Conservation (phyloP, 2,888 invertebrate species). For the Neocrepidodera transversa region DNA sequence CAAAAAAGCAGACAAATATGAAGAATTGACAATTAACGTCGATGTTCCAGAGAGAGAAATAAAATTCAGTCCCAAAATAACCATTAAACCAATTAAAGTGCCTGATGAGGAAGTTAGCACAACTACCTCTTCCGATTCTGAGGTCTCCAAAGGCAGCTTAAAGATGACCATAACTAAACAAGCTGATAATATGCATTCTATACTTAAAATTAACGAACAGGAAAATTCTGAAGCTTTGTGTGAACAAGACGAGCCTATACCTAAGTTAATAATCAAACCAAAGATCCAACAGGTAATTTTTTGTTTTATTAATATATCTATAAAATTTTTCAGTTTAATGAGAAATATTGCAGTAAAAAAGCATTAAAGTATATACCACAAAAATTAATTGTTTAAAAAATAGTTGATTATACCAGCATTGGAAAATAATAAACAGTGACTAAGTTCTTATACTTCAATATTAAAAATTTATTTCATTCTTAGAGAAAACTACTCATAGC, state of each 20-base stretch:
- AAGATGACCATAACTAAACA: conserved; percentile 60
- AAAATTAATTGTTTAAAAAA: no score
- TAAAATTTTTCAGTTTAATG: no score
- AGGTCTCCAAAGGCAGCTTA: conserved; percentile 50
- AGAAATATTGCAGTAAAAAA: no score
- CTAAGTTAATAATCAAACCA: conserved; percentile 54
- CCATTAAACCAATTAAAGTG: conserved; percentile 57
- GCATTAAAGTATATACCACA: neutral
- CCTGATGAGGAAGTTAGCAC: conserved; percentile 49
- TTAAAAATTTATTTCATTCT: no score
- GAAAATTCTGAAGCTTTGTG: conserved; percentile 40
- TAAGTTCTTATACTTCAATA: no score
- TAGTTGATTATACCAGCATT: no score
- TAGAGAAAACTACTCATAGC: no score
- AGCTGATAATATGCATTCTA: conserved; percentile 56
- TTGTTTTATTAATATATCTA: neutral
- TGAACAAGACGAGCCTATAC: conserved; percentile 46
- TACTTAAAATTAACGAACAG: conserved; percentile 57
- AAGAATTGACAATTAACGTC: conserved; percentile 44
- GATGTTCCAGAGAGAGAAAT: conserved; percentile 49
- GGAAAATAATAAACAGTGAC: no score
- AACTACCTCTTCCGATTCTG: conserved; percentile 39
- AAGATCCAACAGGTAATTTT: conserved; percentile 42
- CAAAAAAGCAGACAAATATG: conserved; percentile 36
- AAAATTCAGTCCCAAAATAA: conserved; percentile 56